Evolutionary conservation across 2,888 invertebrate species (phyloP), one percentile per base, ranked within the genome.

Genomic region (Drymonia ruficornis): DNA sequence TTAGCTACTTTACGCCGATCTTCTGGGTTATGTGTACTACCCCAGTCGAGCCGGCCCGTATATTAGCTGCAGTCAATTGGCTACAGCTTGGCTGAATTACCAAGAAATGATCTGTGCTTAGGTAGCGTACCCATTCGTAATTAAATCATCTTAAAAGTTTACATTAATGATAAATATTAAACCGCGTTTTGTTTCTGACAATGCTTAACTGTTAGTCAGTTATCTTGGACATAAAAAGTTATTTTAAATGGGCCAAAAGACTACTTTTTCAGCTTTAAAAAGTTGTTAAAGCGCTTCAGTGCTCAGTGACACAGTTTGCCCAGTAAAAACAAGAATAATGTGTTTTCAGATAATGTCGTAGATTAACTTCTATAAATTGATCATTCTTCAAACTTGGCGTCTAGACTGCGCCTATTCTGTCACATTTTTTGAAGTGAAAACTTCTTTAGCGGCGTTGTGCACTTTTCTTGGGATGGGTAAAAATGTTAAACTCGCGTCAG

Each of bases 91-190:
- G n/a, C n/a, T n/a, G n/a, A n/a, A n/a, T n/a, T n/a, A n/a, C n/a
- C n/a, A n/a, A n/a, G n/a, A n/a, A n/a, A n/a, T n/a, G n/a, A n/a
- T n/a, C n/a, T n/a, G n/a, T n/a, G n/a, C n/a, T n/a, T n/a, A n/a
- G n/a, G n/a, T n/a, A n/a, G n/a, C n/a, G n/a, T n/a, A n/a, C 1
- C 23, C 7, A 23, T 23, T 23, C 7, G 7, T 23, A 23, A 6
- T 6, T 23, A 6, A 6, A 23, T 23, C 3, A 23, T 6, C 23
- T 23, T 23, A 23, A 23, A n/a, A n/a, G n/a, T n/a, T n/a, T n/a
- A n/a, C n/a, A n/a, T n/a, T n/a, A n/a, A 47, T 55, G 40, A 55
- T 31, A 2, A 31, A 1, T 11, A 11, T 31, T 11, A 31, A 23
- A 23, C 23, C 23, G 7, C 7, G 4, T 31, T 9, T 31, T 31